Evolutionary conservation across 2,113 vertebrate species (phyloP), one percentile per base, ranked within the genome.

Genomic region (Pseudolaguvia tuberculata): DNA sequence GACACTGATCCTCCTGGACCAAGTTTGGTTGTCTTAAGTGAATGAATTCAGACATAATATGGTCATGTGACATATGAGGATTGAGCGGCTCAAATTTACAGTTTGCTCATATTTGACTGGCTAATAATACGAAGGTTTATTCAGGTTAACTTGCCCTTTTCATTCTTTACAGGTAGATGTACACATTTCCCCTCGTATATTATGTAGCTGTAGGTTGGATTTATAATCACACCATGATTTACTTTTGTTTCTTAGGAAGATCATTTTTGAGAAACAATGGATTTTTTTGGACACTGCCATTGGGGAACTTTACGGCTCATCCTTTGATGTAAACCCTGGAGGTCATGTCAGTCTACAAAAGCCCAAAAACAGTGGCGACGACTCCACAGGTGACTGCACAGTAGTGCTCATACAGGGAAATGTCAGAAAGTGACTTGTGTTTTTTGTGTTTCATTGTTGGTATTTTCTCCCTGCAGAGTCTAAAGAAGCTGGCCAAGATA

Each of bases 191-290:
- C 31, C 31, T 35, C 31, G 3, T 35, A 35, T 35, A 35, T 6
- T 4, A 35, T 35, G 31, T n/a, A n/a, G n/a, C n/a, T n/a, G n/a
- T n/a, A n/a, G n/a, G n/a, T n/a, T 35, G 31, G 6, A 35, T 35
- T 35, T 35, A 35, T 4, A 35, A 35, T n/a, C n/a, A n/a, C n/a
- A n/a, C 3, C 3, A 42, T 0, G 4, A 17, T 27, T 1, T 67
- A 6, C 50, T 42, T 57, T 11, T 70, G 39, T 68, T 63, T 77
- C 14, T 29, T 87, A 99, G 97, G 83, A 99, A 98, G 86, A 85
- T 96, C 18, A 91, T 91, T 73, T 98, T 99, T 89, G 97, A 99
- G 89, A 99, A 97, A 82, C 94, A 98, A 81, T 96, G 96, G 95
- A 92, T 98, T 72, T 95, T 92, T 82, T 74, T 98, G 84, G 95